phyloP scores from a whole-genome alignment of 2,113 vertebrate genomes.

The Ageneiosus marmoratus region DNA sequence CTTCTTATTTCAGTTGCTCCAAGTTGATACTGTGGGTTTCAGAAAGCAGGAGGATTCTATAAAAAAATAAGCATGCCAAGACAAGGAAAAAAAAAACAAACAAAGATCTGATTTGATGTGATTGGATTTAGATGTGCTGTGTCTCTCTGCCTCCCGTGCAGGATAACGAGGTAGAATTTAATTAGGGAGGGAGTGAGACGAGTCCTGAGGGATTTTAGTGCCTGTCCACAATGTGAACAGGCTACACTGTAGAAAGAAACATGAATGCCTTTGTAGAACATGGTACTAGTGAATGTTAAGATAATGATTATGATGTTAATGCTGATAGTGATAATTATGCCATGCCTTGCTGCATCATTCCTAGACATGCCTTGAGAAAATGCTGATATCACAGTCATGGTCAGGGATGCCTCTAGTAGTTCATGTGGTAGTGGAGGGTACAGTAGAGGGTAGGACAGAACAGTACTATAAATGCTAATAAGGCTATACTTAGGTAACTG shows the following conservation, averaged over 20 bases:
- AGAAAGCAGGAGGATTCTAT: conserved; percentile 9
- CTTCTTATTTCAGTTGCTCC: conserved; percentile 29
- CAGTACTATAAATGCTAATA: neutral
- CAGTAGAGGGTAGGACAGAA: neutral
- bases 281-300: neutral
- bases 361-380: neutral
- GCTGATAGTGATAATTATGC: neutral
- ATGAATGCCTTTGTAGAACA: neutral
- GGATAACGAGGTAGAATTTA: conserved; percentile 56
- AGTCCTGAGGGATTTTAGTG: conserved; percentile 49
- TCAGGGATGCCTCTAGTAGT: neutral
- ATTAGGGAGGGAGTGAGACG: conserved; percentile 50
- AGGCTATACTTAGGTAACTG: neutral
- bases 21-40: conserved; percentile 12
- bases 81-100: conserved; percentile 4
- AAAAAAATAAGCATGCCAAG: conserved; percentile 26
- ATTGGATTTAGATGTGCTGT: conserved; percentile 47
- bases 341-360: neutral
- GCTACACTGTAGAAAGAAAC: conserved; percentile 4
- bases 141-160: conserved; percentile 34
- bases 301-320: neutral
- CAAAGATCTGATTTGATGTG: conserved; percentile 46
- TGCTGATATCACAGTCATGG: conserved; percentile 4
- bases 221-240: conserved; percentile 45
- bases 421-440: neutral